Base-by-base conservation (phyloP, 2,797 vertebrate genomes). In the Astyanax mexicanus region DNA sequence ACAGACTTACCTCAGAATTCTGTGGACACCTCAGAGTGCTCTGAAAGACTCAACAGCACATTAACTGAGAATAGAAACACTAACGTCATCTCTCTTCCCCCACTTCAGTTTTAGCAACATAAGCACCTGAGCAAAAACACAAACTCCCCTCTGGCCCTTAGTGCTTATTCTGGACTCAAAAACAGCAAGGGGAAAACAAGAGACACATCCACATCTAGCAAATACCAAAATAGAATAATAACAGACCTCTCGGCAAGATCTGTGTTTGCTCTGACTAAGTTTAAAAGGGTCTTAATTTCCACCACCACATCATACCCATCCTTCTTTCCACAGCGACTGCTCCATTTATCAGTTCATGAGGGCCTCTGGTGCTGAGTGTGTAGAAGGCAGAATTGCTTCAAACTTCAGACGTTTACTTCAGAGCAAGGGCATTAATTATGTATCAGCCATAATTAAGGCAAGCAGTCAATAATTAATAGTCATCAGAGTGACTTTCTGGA, bases 171-270 rank as follows among this genome's bases (percentile, higher is more conserved):
- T 72, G 25, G 19, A 38, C 29, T 47, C 17, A 19, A 6, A 29
- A 13, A 32, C 42, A 58, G 19, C 17, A 58, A n/a, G 42, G 6
- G 35, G 47, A 61, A 78, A 73, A 29, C 64, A 73, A 13, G 42
- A 49, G 23, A 11, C 72, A 62, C 27, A 61, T 35, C 29, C 42
- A 49, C 44, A 72, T 61, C 25, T 21, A 38, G 9, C 38, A 58
- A 72, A 60, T 7, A 60, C 12, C 49, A 61, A 78, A 61, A 73
- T 44, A 73, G 60, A 37, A 42, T 38, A 47, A 72, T 60, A 25
- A 78, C 29, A 44, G 69, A 67, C 52, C 75, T 54, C 47, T 32
- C 40, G 51, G 52, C 45, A 42, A 49, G 21, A 51, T 51, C 7
- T 38, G 40, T 19, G 29, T 69, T 40, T 8, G 17, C 47, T 44